These are phyloP conservation scores for Acheta domesticus DNA, from an alignment of 2,888 invertebrate species.

Conservation along the genomic window DNA sequence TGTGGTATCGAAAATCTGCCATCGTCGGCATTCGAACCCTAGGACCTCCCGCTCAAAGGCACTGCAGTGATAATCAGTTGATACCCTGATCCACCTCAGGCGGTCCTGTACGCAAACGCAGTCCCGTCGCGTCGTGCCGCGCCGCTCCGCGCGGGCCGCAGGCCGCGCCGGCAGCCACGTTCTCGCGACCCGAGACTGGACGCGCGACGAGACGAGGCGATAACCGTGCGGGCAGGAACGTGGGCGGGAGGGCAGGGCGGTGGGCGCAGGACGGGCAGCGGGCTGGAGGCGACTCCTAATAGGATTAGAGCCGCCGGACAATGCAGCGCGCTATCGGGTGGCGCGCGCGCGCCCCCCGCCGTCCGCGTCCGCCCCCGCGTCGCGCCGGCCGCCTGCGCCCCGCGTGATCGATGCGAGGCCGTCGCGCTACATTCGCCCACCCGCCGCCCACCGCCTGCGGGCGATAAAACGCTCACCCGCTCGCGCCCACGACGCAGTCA, in stretches of 20 bases:
- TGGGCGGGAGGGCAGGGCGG: background rate
- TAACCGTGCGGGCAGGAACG: background rate
- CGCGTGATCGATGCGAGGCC: background rate
- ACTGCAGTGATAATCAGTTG: too few relatives aligned
- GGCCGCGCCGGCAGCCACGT: too few relatives aligned
- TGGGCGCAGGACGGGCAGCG: background rate
- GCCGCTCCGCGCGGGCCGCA: too few relatives aligned
- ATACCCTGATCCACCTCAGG: too few relatives aligned
- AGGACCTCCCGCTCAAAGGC: too few relatives aligned
- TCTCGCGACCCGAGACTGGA: background rate
- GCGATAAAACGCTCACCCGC: too few relatives aligned
- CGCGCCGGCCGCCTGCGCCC: background rate
- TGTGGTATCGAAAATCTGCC: too few relatives aligned
- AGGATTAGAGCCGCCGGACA: slow-evolving; percentile 3
- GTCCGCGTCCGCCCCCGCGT: background rate
- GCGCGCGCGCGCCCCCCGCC: background rate
- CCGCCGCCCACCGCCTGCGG: background rate
- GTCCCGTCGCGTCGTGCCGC: too few relatives aligned
- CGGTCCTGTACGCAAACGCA: too few relatives aligned
- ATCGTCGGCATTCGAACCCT: too few relatives aligned
- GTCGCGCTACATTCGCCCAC: background rate
- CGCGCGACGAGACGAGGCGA: background rate
- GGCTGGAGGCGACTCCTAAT: background rate
- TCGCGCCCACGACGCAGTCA: too few relatives aligned
- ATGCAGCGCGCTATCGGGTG: background rate